Evolutionary conservation across 2,113 vertebrate genomes (phyloP).

Genomic region (Grammomys surdaster): DNA sequence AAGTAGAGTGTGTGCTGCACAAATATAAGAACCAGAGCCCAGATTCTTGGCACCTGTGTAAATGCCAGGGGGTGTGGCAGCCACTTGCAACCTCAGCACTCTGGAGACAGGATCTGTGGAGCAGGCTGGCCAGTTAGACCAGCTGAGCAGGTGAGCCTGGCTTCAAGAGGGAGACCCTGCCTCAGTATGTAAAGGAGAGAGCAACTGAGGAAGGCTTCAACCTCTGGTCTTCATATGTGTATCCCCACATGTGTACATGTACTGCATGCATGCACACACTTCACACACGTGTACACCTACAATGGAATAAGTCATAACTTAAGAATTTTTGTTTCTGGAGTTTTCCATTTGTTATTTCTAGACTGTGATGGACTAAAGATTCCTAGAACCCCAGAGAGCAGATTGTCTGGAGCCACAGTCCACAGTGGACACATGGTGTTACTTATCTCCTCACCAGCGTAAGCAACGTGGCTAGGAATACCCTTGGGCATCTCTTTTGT

Average conservation of each 20-base stretch:
- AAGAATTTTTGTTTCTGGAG: background rate
- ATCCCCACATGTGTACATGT: background rate
- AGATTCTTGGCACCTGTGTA: background rate
- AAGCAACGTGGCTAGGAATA: background rate
- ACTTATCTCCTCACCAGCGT: background rate
- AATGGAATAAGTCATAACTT: background rate
- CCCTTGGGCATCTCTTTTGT: background rate
- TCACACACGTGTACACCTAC: background rate
- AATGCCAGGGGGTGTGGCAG: background rate
- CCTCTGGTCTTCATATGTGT: background rate
- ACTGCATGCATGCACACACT: background rate
- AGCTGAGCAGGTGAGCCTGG: background rate
- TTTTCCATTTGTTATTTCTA: background rate
- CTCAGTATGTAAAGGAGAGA: background rate
- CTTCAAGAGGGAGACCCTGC: background rate
- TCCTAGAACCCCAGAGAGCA: background rate
- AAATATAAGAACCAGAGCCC: background rate
- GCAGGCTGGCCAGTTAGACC: background rate
- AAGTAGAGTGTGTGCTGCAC: background rate
- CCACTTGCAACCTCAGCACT: background rate
- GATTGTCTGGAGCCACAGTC: background rate
- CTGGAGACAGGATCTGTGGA: background rate
- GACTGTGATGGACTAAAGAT: background rate
- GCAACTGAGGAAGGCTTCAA: fast-evolving
- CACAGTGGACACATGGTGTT: too few species aligned